Evolutionary conservation across 2,113 vertebrate species (phyloP).

Genomic region (Leuciscus idus): DNA sequence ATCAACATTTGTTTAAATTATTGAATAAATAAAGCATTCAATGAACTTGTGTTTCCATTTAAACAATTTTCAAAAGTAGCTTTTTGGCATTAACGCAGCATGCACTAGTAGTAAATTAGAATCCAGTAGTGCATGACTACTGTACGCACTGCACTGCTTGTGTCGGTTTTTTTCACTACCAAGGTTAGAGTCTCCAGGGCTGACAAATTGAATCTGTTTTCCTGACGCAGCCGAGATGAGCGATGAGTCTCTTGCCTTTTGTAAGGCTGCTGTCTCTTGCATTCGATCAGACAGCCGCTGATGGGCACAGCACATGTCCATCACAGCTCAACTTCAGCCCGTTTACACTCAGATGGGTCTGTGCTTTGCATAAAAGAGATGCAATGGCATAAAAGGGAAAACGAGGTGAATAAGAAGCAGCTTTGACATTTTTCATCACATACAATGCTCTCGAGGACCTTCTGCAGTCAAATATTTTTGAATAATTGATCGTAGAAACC

Average conservation of each 20-base stretch:
- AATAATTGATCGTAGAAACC: neutral
- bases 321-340: constrained; percentile 23
- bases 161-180: constrained; percentile 52
- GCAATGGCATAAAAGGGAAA: neutral
- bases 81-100: neutral
- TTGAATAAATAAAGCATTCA: constrained; percentile 75
- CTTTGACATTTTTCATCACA: neutral
- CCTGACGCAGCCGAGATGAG: constrained; percentile 59
- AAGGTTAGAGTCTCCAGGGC: constrained; percentile 65
- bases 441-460: neutral
- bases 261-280: constrained; percentile 51
- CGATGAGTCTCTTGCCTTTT: constrained; percentile 66
- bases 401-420: neutral
- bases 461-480: neutral
- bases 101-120: neutral
- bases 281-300: constrained; percentile 52
- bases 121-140: neutral
- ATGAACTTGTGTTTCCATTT: constrained; percentile 38
- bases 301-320: constrained; percentile 36
- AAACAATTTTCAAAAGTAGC: neutral
- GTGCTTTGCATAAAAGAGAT: neutral
- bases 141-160: constrained; percentile 47
- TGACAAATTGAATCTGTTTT: constrained; percentile 72
- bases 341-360: constrained; percentile 1
- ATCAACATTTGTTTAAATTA: constrained; percentile 79